Percentiles rank a stretch among this genome's conserved stretches.
Conservation (phyloP, 2,113 vertebrate genomes). For the Desmodus rotundus region DNA sequence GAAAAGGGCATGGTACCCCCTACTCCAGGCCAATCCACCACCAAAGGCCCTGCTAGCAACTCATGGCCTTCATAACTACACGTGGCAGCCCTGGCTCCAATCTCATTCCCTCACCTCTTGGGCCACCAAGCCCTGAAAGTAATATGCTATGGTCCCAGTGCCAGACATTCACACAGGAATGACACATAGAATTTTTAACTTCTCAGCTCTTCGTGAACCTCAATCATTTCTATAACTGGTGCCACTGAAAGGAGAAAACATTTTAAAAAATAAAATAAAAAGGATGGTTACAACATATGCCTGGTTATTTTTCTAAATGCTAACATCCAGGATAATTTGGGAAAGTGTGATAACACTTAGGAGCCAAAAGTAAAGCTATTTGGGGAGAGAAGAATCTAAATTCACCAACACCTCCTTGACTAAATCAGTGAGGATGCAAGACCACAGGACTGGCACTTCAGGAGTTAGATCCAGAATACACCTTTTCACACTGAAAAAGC, state of each 20-base stretch:
- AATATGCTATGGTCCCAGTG: background rate
- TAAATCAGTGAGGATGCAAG: background rate
- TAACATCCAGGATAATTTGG: constrained; percentile 36
- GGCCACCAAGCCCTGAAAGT: background rate
- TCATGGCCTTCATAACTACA: background rate
- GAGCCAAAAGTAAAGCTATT: constrained; percentile 49
- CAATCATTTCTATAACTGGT: background rate
- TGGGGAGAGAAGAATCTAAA: constrained; percentile 19
- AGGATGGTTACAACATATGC: constrained; percentile 24
- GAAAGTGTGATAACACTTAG: constrained; percentile 34
- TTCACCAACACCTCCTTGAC: background rate
- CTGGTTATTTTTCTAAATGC: constrained; percentile 37
- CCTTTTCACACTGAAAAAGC: background rate
- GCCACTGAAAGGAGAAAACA: background rate
- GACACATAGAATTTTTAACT: background rate
- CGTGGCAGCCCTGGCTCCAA: background rate
- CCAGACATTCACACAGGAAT: background rate
- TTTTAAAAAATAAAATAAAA: background rate
- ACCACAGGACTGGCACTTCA: background rate
- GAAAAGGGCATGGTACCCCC: background rate
- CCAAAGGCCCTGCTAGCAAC: background rate
- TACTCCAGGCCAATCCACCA: background rate
- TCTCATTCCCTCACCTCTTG: background rate
- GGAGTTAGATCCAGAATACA: background rate
- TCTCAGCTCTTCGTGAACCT: constrained; percentile 4